Evolutionary conservation across 2,113 vertebrate genomes (phyloP).

Genomic region (Baryphthengus martii): DNA sequence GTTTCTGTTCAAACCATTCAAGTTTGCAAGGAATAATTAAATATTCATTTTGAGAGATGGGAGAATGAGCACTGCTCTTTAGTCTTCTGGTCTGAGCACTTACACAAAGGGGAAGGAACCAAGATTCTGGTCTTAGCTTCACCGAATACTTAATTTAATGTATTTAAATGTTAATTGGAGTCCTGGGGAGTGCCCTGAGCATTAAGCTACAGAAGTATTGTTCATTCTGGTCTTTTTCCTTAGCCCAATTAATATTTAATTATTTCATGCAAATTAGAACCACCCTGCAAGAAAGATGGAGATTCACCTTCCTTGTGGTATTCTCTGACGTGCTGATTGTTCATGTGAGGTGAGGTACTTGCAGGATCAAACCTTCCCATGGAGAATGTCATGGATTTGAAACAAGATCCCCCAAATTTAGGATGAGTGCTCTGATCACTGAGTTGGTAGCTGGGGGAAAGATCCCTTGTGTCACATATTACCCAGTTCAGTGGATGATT

Average conservation of each 20-base stretch:
- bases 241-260: conserved; percentile 33
- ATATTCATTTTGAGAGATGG: neutral
- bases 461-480: neutral
- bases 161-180: conserved; percentile 61
- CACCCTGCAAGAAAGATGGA: neutral
- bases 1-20: neutral
- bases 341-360: neutral
- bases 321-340: neutral
- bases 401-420: neutral
- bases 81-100: neutral
- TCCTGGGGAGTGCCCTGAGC: conserved; percentile 21
- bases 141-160: conserved; percentile 33
- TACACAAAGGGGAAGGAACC: neutral
- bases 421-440: neutral
- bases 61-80: neutral
- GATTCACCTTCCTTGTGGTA: neutral
- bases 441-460: neutral
- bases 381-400: neutral
- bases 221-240: conserved; percentile 22
- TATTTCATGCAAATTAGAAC: conserved; percentile 7
- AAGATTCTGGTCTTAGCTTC: neutral
- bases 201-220: conserved; percentile 1
- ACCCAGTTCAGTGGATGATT: neutral
- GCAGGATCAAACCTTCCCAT: neutral
- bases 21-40: conserved; percentile 23